Evolutionary conservation across 2,113 vertebrate genomes (phyloP).

Genomic region (Atractosteus spatula): DNA sequence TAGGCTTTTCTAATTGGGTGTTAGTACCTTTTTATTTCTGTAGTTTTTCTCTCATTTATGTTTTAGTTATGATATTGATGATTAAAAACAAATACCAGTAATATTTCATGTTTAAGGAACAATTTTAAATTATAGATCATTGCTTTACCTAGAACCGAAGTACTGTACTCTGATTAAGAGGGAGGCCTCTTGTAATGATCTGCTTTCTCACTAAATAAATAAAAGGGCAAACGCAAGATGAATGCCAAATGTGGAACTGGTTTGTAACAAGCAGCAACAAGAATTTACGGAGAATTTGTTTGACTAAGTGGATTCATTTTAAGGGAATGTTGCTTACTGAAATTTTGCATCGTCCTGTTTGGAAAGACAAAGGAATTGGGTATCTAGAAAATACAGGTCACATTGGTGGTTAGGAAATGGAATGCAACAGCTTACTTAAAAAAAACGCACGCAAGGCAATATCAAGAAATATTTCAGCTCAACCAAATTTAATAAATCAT

Average conservation of each 20-base stretch:
- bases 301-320: conserved; percentile 75
- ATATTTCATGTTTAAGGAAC: conserved; percentile 55
- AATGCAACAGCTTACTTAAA: conserved; percentile 79
- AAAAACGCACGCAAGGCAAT: conserved; percentile 64
- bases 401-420: conserved; percentile 70
- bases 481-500: conserved; percentile 79
- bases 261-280: conserved; percentile 50
- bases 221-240: neutral
- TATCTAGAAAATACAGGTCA: conserved; percentile 61
- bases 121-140: conserved; percentile 51
- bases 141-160: conserved; percentile 47
- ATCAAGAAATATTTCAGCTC: conserved; percentile 76
- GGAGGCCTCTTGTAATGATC: conserved; percentile 16
- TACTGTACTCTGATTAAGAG: conserved; percentile 51
- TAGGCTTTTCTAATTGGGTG: conserved; percentile 13
- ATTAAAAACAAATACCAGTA: conserved; percentile 51
- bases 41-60: neutral
- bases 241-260: neutral
- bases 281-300: conserved; percentile 77
- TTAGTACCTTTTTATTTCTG: conserved; percentile 13
- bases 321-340: conserved; percentile 65
- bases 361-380: conserved; percentile 52
- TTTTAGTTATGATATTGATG: conserved; percentile 21
- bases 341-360: no score
- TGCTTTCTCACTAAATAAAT: neutral